phyloP scores from a whole-genome alignment of 2,113 vertebrate genomes.

The Petaurus breviceps region DNA sequence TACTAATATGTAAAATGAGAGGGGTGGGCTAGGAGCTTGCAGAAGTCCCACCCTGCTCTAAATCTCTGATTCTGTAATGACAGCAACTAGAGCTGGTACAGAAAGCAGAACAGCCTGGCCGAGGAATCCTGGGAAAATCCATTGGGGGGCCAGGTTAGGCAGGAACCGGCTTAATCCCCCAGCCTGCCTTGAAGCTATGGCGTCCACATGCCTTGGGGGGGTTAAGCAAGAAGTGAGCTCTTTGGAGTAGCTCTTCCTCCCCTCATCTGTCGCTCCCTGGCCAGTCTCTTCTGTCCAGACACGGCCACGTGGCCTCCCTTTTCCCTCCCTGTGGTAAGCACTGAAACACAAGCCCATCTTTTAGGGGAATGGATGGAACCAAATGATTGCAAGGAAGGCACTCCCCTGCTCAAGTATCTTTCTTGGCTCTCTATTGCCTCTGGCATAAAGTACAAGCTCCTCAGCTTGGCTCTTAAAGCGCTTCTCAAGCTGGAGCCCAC shows the following conservation, averaged over 20 bases:
- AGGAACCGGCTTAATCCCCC: background rate
- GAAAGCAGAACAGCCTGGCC: background rate
- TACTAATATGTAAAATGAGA: background rate
- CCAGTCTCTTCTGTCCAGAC: background rate
- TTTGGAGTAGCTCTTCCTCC: background rate
- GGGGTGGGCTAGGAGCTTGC: background rate
- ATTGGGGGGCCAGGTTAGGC: background rate
- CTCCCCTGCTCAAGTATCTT: background rate
- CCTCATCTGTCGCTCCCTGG: background rate
- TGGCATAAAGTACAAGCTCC: background rate
- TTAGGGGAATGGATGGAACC: background rate
- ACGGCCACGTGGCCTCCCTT: background rate
- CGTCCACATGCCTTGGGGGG: background rate
- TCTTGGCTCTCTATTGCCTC: background rate
- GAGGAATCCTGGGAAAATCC: background rate
- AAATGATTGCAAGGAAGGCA: background rate
- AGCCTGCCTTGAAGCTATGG: background rate
- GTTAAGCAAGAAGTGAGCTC: background rate
- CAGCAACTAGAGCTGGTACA: background rate
- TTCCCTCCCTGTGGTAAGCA: background rate
- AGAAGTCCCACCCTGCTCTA: background rate
- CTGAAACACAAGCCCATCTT: background rate
- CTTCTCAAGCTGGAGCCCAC: background rate
- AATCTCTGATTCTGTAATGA: background rate
- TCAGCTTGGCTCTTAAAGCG: background rate